A percentile compares a stretch with the other conserved stretches of the same genome.
phyloP scores from a whole-genome alignment of 2,113 vertebrate species.

The Ciconia boyciana region DNA sequence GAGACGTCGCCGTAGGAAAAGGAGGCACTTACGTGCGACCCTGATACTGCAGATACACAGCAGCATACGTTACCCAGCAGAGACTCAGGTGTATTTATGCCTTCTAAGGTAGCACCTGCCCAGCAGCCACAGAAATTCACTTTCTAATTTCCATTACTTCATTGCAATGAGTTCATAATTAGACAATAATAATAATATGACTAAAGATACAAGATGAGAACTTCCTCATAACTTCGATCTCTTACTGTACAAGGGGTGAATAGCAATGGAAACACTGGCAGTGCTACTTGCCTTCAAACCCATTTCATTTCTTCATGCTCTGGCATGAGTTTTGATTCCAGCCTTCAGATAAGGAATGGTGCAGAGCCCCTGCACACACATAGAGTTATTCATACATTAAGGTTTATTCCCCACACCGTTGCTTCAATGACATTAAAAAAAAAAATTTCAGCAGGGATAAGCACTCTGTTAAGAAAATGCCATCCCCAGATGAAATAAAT shows the following conservation, averaged over 20 bases:
- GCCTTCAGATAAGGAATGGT: not conserved
- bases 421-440: not conserved
- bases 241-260: not conserved
- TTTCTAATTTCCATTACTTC: not conserved
- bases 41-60: not conserved
- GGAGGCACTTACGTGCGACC: not conserved
- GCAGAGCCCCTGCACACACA: not conserved
- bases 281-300: not conserved
- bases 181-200: not conserved
- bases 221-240: accelerated
- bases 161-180: not conserved
- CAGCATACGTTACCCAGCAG: not conserved
- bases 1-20: not conserved
- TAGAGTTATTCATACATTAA: not conserved
- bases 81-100: not conserved
- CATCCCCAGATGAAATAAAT: slow-evolving; percentile 23
- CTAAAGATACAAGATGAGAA: not conserved
- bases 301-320: not conserved
- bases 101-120: not conserved
- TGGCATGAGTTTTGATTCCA: not conserved
- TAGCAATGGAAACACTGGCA: not conserved
- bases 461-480: not conserved
- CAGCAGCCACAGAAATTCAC: not conserved
- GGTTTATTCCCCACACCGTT: not conserved
- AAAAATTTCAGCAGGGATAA: not conserved